These are phyloP conservation scores for Callosobruchus maculatus DNA, from an alignment of 2,888 invertebrate species.

Conservation along the genomic window DNA sequence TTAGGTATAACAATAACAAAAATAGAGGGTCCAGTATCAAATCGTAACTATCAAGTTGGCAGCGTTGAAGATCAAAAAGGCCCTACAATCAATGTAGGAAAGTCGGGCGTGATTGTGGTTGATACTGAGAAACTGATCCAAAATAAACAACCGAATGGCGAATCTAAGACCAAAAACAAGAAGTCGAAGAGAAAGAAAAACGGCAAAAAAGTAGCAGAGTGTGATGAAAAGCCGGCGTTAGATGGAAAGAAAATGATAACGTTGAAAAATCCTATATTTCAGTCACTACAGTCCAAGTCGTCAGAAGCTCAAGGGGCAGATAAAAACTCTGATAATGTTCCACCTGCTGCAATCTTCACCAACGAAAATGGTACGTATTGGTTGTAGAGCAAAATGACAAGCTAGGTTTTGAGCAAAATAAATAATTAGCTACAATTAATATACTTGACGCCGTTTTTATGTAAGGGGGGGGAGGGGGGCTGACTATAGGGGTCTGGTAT, in stretches of 20 bases:
- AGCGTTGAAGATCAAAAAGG: constrained; percentile 27
- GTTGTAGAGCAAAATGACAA: too few relatives aligned
- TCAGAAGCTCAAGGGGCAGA: constrained; percentile 42
- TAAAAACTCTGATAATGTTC: constrained; percentile 44
- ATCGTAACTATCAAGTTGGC: constrained; percentile 34
- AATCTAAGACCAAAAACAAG: constrained; percentile 46
- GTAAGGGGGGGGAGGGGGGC: too few relatives aligned
- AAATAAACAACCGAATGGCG: constrained; percentile 26
- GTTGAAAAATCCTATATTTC: constrained; percentile 75
- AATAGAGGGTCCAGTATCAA: constrained; percentile 47
- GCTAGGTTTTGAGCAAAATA: too few relatives aligned
- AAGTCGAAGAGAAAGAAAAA: constrained; percentile 56
- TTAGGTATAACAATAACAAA: constrained; percentile 50
- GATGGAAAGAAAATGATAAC: constrained; percentile 61
- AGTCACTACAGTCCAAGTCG: constrained; percentile 48
- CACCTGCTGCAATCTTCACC: constrained; percentile 65
- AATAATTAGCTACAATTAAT: too few relatives aligned
- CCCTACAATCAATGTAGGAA: constrained; percentile 37
- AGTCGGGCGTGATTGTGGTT: constrained; percentile 59
- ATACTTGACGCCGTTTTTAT: too few relatives aligned
- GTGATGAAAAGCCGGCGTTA: constrained; percentile 2
- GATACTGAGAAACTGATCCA: constrained; percentile 58
- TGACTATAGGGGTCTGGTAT: too few relatives aligned
- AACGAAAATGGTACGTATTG: constrained; percentile 60
- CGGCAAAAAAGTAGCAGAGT: constrained; percentile 18